These are phyloP conservation scores for Chromobotia macracanthus DNA, from an alignment of 2,797 vertebrate genomes.

Conservation along the genomic window DNA sequence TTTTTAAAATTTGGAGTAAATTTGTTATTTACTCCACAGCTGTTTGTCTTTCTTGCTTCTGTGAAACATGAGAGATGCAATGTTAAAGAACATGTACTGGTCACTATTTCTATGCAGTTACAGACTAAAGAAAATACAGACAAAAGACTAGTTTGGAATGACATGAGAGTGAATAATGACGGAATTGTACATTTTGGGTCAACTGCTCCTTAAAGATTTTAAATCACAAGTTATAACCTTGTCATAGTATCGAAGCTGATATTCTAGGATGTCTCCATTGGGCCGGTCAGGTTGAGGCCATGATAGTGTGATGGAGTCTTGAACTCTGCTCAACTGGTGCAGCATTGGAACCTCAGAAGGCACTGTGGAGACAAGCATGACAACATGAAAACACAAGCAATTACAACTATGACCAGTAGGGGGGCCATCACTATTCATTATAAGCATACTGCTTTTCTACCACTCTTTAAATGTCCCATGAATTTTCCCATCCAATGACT, in stretches of 20 bases:
- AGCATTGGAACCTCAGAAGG: slow-evolving; percentile 93
- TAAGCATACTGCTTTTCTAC: not conserved
- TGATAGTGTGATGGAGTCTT: slow-evolving; percentile 91
- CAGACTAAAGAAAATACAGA: not conserved
- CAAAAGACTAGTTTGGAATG: not conserved
- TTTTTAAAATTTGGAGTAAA: no score
- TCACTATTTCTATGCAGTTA: no score
- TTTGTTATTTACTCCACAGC: not conserved
- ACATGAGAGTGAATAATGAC: not conserved
- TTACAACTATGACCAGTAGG: slow-evolving; percentile 63
- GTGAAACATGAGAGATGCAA: not conserved
- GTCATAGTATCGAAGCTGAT: slow-evolving; percentile 93
- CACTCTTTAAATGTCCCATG: not conserved
- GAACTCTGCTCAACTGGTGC: slow-evolving; percentile 91
- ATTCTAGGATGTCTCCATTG: slow-evolving; percentile 94
- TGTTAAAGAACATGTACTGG: not conserved
- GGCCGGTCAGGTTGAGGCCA: slow-evolving; percentile 95
- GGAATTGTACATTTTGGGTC: not conserved
- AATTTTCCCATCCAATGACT: not conserved
- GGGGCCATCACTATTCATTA: slow-evolving; percentile 57
- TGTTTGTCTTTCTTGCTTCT: not conserved
- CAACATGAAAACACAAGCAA: not conserved
- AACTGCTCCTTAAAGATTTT: not conserved
- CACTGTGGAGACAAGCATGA: slow-evolving; percentile 74
- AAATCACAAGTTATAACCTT: slow-evolving; percentile 76